phyloP scores from a whole-genome alignment of 2,888 invertebrate species.

The Serripes groenlandicus region DNA sequence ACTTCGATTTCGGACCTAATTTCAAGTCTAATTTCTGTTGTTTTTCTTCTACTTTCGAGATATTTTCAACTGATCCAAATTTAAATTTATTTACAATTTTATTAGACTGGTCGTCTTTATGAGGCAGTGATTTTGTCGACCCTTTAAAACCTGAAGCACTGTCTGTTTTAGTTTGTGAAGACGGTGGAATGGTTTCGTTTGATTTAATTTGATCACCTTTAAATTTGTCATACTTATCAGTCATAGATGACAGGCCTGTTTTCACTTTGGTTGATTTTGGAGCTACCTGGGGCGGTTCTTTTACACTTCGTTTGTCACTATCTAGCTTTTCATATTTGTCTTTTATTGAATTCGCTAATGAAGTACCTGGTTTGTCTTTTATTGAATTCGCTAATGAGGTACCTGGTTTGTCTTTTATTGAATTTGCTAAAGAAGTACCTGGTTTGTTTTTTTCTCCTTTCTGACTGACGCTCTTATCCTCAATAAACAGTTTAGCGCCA shows the following conservation, averaged over 20 bases:
- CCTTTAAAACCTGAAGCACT: not conserved
- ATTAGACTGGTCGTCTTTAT: not conserved
- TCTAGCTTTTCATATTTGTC: conserved; percentile 63
- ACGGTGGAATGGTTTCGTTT: conserved; percentile 14
- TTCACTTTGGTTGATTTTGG: conserved; percentile 40
- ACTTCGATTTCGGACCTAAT: conserved; percentile 45
- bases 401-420: conserved; percentile 54
- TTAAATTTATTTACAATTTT: conserved; percentile 30
- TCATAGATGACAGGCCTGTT: conserved; percentile 28
- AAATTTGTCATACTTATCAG: conserved; percentile 34
- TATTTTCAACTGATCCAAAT: conserved; percentile 49
- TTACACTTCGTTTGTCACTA: conserved; percentile 51
- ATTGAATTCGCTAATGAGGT: conserved; percentile 41
- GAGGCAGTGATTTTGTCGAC: not conserved
- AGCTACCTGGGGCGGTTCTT: conserved; percentile 43
- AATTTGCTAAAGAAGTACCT: conserved; percentile 37
- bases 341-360: conserved; percentile 50
- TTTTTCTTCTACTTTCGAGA: conserved; percentile 14
- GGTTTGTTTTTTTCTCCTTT: conserved; percentile 22
- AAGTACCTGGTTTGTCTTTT: conserved; percentile 42
- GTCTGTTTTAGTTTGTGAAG: conserved; percentile 2
- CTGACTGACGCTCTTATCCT: conserved; percentile 6
- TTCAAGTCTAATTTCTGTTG: not conserved
- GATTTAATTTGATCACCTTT: not conserved
- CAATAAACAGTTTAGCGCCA: not conserved